Conservation (phyloP, 1,140 invertebrate genomes). For the Leptestheria dahalacensis region DNA sequence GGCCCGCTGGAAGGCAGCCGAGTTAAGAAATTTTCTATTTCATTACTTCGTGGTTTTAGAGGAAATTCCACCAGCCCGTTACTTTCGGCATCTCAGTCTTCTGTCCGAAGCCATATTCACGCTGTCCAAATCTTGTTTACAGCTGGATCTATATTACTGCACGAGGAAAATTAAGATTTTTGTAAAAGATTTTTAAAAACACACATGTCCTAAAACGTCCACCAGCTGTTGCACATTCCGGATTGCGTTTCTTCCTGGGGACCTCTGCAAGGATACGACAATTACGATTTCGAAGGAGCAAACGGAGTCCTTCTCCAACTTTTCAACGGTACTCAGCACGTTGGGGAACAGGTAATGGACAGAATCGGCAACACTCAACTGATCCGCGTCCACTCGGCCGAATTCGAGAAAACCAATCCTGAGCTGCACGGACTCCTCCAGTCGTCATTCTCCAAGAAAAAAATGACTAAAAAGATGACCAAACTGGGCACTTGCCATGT, state of each 20-base stretch:
- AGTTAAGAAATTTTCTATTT: neutral
- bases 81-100: neutral
- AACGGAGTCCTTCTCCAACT: constrained; percentile 4
- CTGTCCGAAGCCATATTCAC: neutral
- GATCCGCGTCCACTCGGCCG: neutral
- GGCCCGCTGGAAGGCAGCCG: neutral
- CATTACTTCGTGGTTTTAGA: neutral
- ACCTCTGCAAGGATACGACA: neutral
- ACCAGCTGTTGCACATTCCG: neutral
- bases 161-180: neutral
- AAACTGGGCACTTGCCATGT: neutral
- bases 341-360: neutral
- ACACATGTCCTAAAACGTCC: neutral
- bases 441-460: neutral
- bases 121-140: neutral
- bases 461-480: neutral
- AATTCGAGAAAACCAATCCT: neutral
- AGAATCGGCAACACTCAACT: constrained; percentile 1
- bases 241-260: neutral
- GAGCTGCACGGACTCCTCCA: neutral
- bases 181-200: neutral
- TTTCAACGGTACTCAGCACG: constrained; percentile 3
- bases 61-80: neutral
- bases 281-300: constrained; percentile 1
- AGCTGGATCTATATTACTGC: neutral